Percentiles rank a stretch among this genome's conserved stretches.
Evolutionary conservation across 2,113 vertebrate species (phyloP).

Genomic region (Varanus komodoensis): DNA sequence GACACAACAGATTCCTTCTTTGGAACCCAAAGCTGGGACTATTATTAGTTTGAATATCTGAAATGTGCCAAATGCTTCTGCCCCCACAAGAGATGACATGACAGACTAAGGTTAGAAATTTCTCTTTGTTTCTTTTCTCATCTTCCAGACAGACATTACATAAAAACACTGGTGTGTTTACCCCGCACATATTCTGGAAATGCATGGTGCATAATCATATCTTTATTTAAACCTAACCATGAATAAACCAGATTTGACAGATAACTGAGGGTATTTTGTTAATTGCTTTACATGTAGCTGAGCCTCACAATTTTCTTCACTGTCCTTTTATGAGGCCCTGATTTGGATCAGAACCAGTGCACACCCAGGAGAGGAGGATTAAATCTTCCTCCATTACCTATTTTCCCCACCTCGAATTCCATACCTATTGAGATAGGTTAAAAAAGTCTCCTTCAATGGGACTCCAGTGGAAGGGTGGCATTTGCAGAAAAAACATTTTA

Average conservation of each 20-base stretch:
- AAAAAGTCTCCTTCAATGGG: too few relatives aligned
- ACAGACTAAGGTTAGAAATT: constrained; percentile 71
- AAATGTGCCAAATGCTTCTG: constrained; percentile 56
- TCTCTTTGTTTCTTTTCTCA: constrained; percentile 71
- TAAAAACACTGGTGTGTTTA: constrained; percentile 63
- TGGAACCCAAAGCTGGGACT: constrained; percentile 63
- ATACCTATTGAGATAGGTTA: too few relatives aligned
- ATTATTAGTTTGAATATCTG: constrained; percentile 75
- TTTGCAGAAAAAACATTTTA: too few relatives aligned
- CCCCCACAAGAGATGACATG: constrained; percentile 64
- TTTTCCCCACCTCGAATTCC: too few relatives aligned
- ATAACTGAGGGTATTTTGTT: constrained; percentile 35
- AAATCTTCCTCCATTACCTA: too few relatives aligned
- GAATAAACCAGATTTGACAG: constrained; percentile 68
- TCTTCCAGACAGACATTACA: constrained; percentile 69
- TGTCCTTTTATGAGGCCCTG: too few relatives aligned
- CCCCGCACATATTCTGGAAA: constrained; percentile 77
- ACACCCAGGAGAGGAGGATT: too few relatives aligned
- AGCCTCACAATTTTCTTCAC: too few relatives aligned
- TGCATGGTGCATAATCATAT: constrained; percentile 79
- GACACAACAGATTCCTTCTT: constrained; percentile 62
- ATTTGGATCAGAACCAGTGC: too few relatives aligned
- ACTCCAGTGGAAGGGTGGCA: too few relatives aligned
- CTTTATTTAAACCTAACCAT: constrained; percentile 76
- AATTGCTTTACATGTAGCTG: too few relatives aligned